Percentiles rank a stretch among this genome's conserved stretches.
phyloP scores from a whole-genome alignment of 2,797 vertebrate genomes.

The Manis javanica region DNA sequence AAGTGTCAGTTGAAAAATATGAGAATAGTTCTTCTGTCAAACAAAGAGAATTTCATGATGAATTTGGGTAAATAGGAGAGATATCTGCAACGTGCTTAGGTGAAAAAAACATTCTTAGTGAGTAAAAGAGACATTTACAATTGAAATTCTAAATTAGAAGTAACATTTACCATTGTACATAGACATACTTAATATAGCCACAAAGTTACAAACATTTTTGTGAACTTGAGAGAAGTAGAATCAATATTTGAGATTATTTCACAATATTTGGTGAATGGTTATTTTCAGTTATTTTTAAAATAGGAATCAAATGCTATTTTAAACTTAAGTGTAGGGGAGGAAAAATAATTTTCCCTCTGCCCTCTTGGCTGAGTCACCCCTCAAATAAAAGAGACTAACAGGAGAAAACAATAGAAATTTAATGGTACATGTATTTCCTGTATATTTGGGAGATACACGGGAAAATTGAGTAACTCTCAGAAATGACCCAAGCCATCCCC shows the following conservation, averaged over 20 bases:
- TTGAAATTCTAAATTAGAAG: not conserved
- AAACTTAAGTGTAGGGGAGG: not conserved
- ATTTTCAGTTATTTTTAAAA: not conserved
- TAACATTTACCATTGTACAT: not conserved
- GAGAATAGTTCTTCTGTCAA: not conserved
- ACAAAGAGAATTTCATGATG: not conserved
- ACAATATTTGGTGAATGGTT: not conserved
- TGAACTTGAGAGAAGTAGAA: not conserved
- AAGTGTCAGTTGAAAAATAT: not conserved
- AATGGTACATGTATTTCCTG: not conserved
- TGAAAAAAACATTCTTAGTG: not conserved
- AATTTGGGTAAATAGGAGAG: constrained; percentile 2
- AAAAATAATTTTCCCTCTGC: not conserved
- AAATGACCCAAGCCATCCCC: not conserved
- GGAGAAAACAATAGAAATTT: not conserved
- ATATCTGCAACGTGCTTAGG: not conserved
- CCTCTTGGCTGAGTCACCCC: not conserved
- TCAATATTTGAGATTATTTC: not conserved
- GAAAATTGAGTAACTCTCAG: not conserved
- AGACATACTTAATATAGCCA: not conserved
- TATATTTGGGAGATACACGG: not conserved
- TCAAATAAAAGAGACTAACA: not conserved
- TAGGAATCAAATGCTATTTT: not conserved
- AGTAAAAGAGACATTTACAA: not conserved
- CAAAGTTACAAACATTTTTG: not conserved